A percentile compares a stretch with the other conserved stretches of the same genome.
phyloP scores from a whole-genome alignment of 2,113 vertebrate genomes.

The Gobio gobio region DNA sequence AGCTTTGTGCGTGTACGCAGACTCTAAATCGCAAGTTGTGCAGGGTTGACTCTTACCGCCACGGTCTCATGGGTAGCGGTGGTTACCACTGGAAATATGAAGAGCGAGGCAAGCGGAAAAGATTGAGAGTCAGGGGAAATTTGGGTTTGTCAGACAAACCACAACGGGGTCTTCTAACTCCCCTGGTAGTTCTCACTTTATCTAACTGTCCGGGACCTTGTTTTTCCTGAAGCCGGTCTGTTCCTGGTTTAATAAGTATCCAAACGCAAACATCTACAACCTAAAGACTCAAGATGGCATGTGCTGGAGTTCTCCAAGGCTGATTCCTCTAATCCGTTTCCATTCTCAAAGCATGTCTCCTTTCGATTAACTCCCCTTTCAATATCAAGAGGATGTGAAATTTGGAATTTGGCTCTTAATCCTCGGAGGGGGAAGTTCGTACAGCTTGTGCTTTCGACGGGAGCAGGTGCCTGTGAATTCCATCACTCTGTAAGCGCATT shows the following conservation, averaged over 20 bases:
- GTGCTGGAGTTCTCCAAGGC: neutral
- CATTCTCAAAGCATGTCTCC: neutral
- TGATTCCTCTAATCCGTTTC: neutral
- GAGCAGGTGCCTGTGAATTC: conserved; percentile 73
- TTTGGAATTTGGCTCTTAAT: conserved; percentile 69
- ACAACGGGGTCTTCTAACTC: conserved; percentile 33
- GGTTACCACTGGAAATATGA: conserved; percentile 3
- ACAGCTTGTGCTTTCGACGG: conserved; percentile 50
- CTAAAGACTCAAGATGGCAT: neutral
- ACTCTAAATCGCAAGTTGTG: neutral
- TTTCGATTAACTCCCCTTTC: neutral
- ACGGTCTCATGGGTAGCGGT: conserved; percentile 1
- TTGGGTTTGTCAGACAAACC: conserved; percentile 32
- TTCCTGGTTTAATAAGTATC: conserved; percentile 27
- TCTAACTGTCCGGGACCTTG: neutral
- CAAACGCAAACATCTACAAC: conserved; percentile 15
- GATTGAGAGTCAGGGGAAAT: conserved; percentile 40
- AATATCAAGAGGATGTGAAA: conserved; percentile 65
- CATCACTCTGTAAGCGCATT: conserved; percentile 75
- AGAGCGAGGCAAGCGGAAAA: neutral
- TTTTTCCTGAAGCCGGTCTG: neutral
- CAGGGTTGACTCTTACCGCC: neutral
- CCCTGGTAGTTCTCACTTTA: neutral
- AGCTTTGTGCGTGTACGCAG: neutral
- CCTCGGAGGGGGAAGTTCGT: conserved; percentile 51